Evolutionary conservation across 2,113 vertebrate species (phyloP).

Genomic region (Pangasianodon hypophthalmus): DNA sequence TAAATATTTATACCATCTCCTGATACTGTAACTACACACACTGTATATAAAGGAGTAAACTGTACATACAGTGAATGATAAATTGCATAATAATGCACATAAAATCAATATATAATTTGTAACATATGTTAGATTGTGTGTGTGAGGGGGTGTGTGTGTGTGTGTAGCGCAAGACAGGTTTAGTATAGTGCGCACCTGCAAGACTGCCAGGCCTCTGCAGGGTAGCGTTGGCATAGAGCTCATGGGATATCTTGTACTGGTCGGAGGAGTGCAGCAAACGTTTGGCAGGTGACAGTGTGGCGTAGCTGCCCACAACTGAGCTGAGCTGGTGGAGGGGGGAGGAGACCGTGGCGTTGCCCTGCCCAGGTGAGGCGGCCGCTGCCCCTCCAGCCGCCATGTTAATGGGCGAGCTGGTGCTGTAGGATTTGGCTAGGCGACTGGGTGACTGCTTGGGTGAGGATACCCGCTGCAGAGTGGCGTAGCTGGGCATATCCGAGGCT

Average conservation of each 20-base stretch:
- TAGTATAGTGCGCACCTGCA: slow-evolving; percentile 71
- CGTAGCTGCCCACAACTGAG: slow-evolving; percentile 90
- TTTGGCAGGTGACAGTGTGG: slow-evolving; percentile 94
- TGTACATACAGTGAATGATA: not conserved
- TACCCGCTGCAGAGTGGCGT: slow-evolving; percentile 85
- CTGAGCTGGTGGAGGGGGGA: slow-evolving; percentile 93
- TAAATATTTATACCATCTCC: not conserved
- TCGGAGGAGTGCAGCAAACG: slow-evolving; percentile 89
- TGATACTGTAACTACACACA: not conserved
- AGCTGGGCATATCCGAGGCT: slow-evolving; percentile 87
- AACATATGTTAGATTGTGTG: not conserved
- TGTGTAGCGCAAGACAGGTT: not conserved
- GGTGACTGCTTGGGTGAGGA: slow-evolving; percentile 93
- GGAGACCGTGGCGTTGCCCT: slow-evolving; percentile 75
- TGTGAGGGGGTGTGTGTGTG: no score
- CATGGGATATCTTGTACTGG: slow-evolving; percentile 93
- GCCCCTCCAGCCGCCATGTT: slow-evolving; percentile 84
- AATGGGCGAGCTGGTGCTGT: slow-evolving; percentile 97
- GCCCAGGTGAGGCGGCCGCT: slow-evolving; percentile 77
- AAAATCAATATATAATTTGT: not conserved
- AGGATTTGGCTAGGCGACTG: slow-evolving; percentile 94
- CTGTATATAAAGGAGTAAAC: not conserved
- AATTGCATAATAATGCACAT: not conserved
- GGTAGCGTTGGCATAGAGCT: slow-evolving; percentile 93
- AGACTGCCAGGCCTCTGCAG: slow-evolving; percentile 97